Evolutionary conservation across 2,888 invertebrate genomes (phyloP).

Genomic region (Minunthozetes semirufus): DNA sequence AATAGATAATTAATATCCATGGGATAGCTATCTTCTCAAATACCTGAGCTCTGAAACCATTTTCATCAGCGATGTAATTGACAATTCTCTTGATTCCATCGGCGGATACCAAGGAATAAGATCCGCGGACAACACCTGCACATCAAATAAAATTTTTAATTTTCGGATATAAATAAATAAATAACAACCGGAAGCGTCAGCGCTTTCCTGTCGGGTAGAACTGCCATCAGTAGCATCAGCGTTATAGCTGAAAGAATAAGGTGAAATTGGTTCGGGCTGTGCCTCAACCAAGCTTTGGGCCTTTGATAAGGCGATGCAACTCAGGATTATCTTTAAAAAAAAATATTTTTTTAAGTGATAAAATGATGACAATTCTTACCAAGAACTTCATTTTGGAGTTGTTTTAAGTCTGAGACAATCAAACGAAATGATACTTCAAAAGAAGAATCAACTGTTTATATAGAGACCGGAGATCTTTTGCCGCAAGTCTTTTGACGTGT

Average conservation of each 20-base stretch:
- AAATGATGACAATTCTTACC: not conserved
- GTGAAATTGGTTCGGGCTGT: not conserved
- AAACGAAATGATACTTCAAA: not conserved
- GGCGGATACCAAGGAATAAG: constrained; percentile 22
- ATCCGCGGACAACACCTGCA: constrained; percentile 19
- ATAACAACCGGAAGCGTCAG: constrained; percentile 21
- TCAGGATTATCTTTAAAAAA: not conserved
- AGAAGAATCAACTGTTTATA: not conserved
- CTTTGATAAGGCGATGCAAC: not conserved
- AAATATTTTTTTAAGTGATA: not conserved
- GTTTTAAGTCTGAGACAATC: not conserved
- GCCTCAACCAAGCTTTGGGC: not conserved
- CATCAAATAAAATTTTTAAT: not conserved
- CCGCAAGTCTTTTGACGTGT: no score
- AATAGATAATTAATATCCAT: not conserved
- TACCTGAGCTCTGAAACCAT: constrained; percentile 35
- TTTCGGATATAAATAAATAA: not conserved
- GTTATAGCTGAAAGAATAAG: constrained; percentile 30
- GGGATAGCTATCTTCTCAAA: not conserved
- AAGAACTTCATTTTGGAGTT: not conserved
- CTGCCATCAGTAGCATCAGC: constrained; percentile 24
- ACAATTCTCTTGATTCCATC: constrained; percentile 35
- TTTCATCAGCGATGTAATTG: constrained; percentile 34
- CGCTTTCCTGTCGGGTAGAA: constrained; percentile 12
- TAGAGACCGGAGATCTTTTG: not conserved